A percentile compares a stretch with the other conserved stretches of the same genome.
Conservation (phyloP, 2,113 vertebrate genomes). For the Heterocephalus glaber region DNA sequence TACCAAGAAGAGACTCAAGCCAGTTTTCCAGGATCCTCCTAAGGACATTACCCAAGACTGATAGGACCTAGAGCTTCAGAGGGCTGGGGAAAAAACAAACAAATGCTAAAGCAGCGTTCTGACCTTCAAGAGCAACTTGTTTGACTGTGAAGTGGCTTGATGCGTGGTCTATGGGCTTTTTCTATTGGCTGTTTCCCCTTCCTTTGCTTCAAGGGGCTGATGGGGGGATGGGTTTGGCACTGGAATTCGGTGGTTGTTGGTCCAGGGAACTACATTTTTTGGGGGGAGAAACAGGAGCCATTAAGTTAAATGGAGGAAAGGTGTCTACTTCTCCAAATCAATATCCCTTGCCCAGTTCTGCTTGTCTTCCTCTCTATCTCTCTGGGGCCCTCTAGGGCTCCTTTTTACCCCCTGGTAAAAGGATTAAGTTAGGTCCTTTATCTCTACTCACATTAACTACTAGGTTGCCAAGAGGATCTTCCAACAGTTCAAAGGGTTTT, state of each 20-base stretch:
- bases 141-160: background rate
- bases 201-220: conserved; percentile 33
- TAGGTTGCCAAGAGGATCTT: background rate
- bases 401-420: background rate
- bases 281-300: background rate
- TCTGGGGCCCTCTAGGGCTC: background rate
- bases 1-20: background rate
- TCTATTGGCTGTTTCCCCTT: background rate
- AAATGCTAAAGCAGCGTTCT: background rate
- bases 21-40: background rate
- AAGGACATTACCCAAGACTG: conserved; percentile 11
- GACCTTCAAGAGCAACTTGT: conserved; percentile 44
- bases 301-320: background rate
- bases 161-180: background rate
- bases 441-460: background rate
- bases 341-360: background rate
- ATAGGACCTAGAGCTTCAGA: background rate
- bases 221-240: background rate
- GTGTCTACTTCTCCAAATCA: background rate
- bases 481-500: background rate
- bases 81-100: conserved; percentile 1
- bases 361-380: background rate
- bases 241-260: background rate
- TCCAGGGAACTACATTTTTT: background rate
- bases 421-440: background rate